phyloP scores from a whole-genome alignment of 2,113 vertebrate genomes.

The Rhabdomys dilectus region DNA sequence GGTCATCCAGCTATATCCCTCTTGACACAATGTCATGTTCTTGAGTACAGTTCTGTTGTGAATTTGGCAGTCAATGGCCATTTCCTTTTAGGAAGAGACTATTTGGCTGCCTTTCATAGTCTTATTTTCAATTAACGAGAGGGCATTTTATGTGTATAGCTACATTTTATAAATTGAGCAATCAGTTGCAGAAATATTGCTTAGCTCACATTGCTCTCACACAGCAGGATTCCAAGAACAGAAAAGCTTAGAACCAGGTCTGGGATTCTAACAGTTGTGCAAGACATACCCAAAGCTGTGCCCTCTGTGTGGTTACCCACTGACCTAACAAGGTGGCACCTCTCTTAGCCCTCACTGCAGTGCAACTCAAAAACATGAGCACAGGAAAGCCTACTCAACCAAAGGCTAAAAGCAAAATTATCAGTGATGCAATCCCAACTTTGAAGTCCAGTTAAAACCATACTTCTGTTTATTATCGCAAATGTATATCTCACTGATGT shows the following conservation, averaged over 20 bases:
- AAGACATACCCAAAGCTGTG: background rate
- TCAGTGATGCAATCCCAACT: background rate
- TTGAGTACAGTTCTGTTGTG: background rate
- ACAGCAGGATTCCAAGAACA: background rate
- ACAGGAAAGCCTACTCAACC: background rate
- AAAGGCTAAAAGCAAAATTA: background rate
- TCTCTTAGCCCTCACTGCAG: background rate
- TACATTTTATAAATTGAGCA: conserved; percentile 24
- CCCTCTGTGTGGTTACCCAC: background rate
- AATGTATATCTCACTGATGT: background rate
- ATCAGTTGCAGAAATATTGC: background rate
- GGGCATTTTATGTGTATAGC: conserved; percentile 12
- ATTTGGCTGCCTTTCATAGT: background rate
- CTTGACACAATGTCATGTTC: background rate
- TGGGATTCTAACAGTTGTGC: background rate
- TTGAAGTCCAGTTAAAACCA: background rate
- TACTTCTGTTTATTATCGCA: background rate
- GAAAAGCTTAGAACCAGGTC: background rate
- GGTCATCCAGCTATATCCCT: background rate
- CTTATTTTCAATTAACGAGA: conserved; percentile 19
- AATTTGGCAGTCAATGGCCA: background rate
- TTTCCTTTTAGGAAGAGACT: background rate
- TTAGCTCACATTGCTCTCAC: background rate
- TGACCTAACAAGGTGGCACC: background rate
- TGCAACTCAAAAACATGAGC: background rate